Base-by-base conservation (phyloP, 1,140 invertebrate species). In the Scaptodrosophila lebanonensis region DNA sequence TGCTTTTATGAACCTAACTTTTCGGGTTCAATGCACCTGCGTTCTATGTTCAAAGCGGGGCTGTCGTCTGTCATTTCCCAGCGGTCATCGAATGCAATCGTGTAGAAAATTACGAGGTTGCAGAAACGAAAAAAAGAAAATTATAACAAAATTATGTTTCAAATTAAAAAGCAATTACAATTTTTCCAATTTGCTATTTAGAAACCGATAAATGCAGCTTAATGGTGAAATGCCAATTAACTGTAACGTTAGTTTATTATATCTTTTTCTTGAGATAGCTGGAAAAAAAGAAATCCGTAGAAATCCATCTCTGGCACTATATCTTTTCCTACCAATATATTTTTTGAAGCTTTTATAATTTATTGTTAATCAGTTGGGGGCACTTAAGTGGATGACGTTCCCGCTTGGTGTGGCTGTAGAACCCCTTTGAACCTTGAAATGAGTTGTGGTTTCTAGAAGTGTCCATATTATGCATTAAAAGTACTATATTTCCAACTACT, bases 81-180 rank as follows among this genome's bases (percentile, higher is more conserved):
- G 73, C 60, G 68, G 73, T 77, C 56, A 66, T 54, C 65, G 68
- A 68, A 48, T 66, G 73, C 73, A 77, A 59, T 72, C 68, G 56
- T 44, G 64, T 82, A 58, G 73, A 73, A 77, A 79, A 77, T 73
- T 77, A 75, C 69, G 73, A 59, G 64, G 64, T 79, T 82, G 73
- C 73, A 45, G 27, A 30, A 63, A 45, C 63, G 57, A 53, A 48
- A 53, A 17, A 51, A 22, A 13, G 18, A 53, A 51, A 40, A 13
- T 9, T 30, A 40, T 33, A 43, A 48, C 15, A n/a, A 47, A 42
- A 48, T 38, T 27, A n/a, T n/a, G n/a, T n/a, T n/a, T n/a, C n/a
- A n/a, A n/a, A n/a, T n/a, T n/a, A n/a, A n/a, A n/a, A n/a, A n/a
- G n/a, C n/a, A n/a, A n/a, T n/a, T n/a, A n/a, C n/a, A n/a, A n/a